Base-by-base conservation (phyloP, 1,140 invertebrate genomes). In the Eufriesea mexicana region DNA sequence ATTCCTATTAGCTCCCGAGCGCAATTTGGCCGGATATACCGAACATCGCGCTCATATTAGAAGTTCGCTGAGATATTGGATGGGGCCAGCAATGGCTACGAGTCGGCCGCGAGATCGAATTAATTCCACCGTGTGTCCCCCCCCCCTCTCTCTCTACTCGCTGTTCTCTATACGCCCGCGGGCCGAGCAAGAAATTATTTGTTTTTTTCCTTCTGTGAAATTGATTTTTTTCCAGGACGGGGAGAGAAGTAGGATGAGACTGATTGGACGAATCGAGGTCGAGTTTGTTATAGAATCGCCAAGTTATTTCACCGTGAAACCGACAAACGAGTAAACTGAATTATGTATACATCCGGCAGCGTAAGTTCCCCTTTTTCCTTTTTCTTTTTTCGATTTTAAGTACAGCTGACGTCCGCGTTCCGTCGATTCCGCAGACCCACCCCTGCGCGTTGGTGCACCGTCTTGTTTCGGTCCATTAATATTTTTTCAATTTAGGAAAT, bases 1-100 rank as follows among this genome's bases (percentile, higher is more conserved):
- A 93, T 93, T 92, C 91, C 92, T 93, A 94, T 94, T 93, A 94
- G 91, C 90, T 91, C 83, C 85, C 90, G 85, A 92, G 90, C 89
- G 89, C 92, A 93, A 93, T 94, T 94, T 93, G 74, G 89, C 85
- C 87, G 88, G 90, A 89, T 93, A 90, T 90, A 92, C 87, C 87
- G 90, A 90, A 91, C 90, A 92, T 90, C 87, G 90, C 78, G 86
- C 80, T 78, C 87, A 89, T 93, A 93, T 93, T 92, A 93, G 91
- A 92, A 93, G 89, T 91, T 91, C 86, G 84, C 91, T 84, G 85
- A 90, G 92, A 91, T 92, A 92, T 92, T 91, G 91, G 88, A 89
- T 88, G 89, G 81, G 71, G 47, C 51, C 64, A 90, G 90, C 81
- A 78, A 90, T 75, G 88, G 90, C 68, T 72, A 84, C 66, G 83